These are phyloP conservation scores for Thrips palmi DNA, from an alignment of 1,140 invertebrate genomes.

Conservation along the genomic window DNA sequence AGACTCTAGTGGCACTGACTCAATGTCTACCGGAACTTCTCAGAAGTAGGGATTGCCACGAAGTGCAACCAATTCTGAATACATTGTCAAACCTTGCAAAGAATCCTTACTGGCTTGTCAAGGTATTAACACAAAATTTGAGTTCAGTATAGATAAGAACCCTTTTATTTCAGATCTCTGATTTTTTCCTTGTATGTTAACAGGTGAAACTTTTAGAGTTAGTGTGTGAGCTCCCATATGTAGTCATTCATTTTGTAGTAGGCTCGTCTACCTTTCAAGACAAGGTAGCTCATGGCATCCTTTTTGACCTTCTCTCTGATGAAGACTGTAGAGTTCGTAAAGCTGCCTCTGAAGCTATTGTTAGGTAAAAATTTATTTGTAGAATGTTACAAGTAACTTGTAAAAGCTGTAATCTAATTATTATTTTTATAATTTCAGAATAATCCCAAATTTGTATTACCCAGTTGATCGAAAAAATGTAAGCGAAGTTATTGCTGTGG, in stretches of 20 bases:
- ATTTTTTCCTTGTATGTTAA: conserved; percentile 15
- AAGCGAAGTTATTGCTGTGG: conserved; percentile 9
- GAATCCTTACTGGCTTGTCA: conserved; percentile 76
- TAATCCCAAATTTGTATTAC: conserved; percentile 15
- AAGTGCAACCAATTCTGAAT: conserved; percentile 34
- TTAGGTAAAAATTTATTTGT: conserved; percentile 34
- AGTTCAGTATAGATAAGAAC: conserved; percentile 11
- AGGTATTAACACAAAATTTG: conserved; percentile 37
- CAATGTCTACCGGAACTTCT: conserved; percentile 38
- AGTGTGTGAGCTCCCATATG: conserved; percentile 35
- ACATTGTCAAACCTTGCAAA: conserved; percentile 37
- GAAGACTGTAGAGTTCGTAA: conserved; percentile 58
- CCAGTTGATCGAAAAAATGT: conserved; percentile 11
- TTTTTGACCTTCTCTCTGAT: conserved; percentile 47
- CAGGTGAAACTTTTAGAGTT: conserved; percentile 38
- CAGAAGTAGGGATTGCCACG: conserved; percentile 30
- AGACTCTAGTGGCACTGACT: conserved; percentile 36
- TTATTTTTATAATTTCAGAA: conserved; percentile 14
- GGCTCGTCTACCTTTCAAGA: conserved; percentile 32
- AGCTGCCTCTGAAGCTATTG: conserved; percentile 43
- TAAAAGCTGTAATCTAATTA: neutral
- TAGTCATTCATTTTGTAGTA: conserved; percentile 27
- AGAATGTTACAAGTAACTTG: neutral
- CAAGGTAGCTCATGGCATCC: conserved; percentile 35
- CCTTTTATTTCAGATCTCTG: conserved; percentile 3